Percentiles rank a stretch among this genome's conserved stretches.
Conservation (phyloP, 2,113 vertebrate species). For the Sorex araneus region DNA sequence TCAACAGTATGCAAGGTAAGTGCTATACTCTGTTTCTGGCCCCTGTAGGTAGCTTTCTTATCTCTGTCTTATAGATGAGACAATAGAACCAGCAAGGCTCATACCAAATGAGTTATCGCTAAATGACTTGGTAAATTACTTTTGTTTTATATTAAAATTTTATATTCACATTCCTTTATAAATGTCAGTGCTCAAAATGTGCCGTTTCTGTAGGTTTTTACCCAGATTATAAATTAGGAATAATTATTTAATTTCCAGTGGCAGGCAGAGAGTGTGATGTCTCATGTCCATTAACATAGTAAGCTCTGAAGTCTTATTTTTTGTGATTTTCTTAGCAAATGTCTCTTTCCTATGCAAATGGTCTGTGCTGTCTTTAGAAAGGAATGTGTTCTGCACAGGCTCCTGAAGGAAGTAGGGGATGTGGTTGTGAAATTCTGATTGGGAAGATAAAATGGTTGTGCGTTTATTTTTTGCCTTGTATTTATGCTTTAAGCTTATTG, state of each 20-base stretch:
- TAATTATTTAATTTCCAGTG: not conserved
- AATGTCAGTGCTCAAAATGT: not conserved
- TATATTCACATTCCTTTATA: not conserved
- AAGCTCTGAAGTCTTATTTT: not conserved
- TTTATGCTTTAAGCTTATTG: conserved; percentile 72
- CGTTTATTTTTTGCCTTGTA: conserved; percentile 78
- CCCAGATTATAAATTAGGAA: not conserved
- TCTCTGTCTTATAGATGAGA: not conserved
- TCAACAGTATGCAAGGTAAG: too few relatives aligned
- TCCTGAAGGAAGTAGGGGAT: conserved; percentile 60
- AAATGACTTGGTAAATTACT: not conserved
- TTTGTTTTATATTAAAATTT: conserved; percentile 23
- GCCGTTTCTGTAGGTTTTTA: not conserved
- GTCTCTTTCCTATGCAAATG: not conserved
- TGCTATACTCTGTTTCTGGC: not conserved
- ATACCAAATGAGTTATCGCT: not conserved
- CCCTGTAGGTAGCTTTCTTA: not conserved
- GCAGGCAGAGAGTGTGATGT: not conserved
- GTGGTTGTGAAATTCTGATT: conserved; percentile 62
- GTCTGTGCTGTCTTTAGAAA: not conserved
- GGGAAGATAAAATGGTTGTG: conserved; percentile 70
- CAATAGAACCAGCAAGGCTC: not conserved
- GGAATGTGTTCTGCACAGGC: not conserved
- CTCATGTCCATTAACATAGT: not conserved
- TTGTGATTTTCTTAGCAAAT: not conserved